These are phyloP conservation scores for Nycticorax nycticorax DNA, from an alignment of 2,113 vertebrate genomes.

Conservation along the genomic window DNA sequence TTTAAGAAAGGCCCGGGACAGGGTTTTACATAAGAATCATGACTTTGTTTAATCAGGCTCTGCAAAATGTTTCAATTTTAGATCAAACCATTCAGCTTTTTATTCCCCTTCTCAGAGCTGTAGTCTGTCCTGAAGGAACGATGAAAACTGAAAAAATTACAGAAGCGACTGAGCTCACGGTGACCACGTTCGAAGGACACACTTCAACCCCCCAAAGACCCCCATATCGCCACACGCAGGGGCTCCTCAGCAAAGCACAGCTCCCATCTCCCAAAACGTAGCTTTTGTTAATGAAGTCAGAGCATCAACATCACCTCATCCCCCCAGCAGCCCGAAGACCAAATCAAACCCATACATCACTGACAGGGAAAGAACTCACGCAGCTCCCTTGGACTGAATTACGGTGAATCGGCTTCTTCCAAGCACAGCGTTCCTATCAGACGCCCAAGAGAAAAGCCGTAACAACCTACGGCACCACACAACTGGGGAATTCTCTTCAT, in stretches of 20 bases:
- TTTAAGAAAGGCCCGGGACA: background rate
- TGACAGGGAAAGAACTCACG: background rate
- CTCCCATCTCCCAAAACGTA: background rate
- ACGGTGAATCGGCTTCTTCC: background rate
- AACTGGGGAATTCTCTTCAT: background rate
- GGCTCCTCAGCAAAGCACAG: background rate
- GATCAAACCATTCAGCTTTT: background rate
- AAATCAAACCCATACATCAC: background rate
- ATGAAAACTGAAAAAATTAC: background rate
- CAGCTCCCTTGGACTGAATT: background rate
- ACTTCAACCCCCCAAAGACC: background rate
- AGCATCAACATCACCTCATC: background rate
- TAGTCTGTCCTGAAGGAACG: background rate
- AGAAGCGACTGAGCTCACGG: background rate
- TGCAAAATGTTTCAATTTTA: background rate
- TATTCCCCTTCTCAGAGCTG: background rate
- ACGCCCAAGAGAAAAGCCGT: background rate
- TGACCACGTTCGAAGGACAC: background rate
- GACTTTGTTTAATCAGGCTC: background rate
- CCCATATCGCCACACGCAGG: rapidly evolving
- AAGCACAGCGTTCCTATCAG: background rate
- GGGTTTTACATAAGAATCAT: background rate
- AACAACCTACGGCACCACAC: background rate
- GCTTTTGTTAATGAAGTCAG: background rate
- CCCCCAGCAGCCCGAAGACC: background rate